A percentile compares a stretch with the other conserved stretches of the same genome.
These are phyloP conservation scores for Pelodiscus sinensis DNA, from an alignment of 2,113 vertebrate species.

Conservation along the genomic window DNA sequence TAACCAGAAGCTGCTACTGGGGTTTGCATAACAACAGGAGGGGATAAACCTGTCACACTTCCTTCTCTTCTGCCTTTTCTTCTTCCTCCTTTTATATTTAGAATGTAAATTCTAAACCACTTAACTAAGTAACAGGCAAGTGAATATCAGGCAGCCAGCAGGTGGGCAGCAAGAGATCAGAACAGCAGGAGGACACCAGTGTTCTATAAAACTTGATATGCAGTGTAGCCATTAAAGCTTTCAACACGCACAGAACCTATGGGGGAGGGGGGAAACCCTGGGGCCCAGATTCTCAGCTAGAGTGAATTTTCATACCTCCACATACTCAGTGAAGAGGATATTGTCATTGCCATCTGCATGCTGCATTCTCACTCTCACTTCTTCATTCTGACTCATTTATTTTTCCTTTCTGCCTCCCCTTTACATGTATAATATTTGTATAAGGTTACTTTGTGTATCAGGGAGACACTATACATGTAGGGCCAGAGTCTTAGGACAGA, in stretches of 20 bases:
- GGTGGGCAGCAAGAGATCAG: constrained; percentile 32
- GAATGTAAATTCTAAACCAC: constrained; percentile 42
- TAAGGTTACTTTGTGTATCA: neutral
- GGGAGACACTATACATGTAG: neutral
- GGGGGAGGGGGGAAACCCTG: fast-evolving
- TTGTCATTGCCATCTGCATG: neutral
- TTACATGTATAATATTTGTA: neutral
- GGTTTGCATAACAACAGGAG: constrained; percentile 41
- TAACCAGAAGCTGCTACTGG: constrained; percentile 1
- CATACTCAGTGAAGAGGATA: neutral
- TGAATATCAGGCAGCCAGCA: neutral
- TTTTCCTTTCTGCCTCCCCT: neutral
- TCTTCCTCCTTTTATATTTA: neutral
- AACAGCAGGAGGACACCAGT: constrained; percentile 1
- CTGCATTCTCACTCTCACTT: neutral
- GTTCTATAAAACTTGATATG: fast-evolving
- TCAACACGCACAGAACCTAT: neutral
- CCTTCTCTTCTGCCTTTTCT: constrained; percentile 43
- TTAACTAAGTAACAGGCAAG: neutral
- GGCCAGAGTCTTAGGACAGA: neutral
- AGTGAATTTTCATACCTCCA: fast-evolving
- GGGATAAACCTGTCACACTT: constrained; percentile 24
- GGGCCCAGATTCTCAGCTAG: neutral
- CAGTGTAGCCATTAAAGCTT: neutral
- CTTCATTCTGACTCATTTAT: neutral